Percentiles rank a stretch among this genome's conserved stretches.
These are phyloP conservation scores for Pholis gunnellus DNA, from an alignment of 2,113 vertebrate genomes.

Conservation along the genomic window DNA sequence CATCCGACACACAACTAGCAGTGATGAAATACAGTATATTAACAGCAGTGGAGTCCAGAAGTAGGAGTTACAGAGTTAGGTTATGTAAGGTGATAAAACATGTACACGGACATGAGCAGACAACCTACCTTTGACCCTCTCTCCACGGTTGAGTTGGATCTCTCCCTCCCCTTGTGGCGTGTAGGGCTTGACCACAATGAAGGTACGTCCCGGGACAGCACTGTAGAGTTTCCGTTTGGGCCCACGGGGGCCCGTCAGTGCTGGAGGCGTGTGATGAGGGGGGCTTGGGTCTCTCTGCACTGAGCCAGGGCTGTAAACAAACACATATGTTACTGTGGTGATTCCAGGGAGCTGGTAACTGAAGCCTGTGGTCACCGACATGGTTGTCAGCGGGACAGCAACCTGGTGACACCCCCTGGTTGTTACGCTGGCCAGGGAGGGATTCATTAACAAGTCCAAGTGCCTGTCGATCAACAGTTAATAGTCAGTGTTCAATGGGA, in stretches of 20 bases:
- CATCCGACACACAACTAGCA: not conserved
- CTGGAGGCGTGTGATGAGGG: constrained; percentile 83
- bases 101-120: not conserved
- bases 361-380: constrained; percentile 86
- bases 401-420: constrained; percentile 73
- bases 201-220: constrained; percentile 94
- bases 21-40: constrained; percentile 13
- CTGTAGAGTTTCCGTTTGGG: constrained; percentile 98
- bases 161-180: constrained; percentile 93
- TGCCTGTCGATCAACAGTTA: constrained; percentile 63
- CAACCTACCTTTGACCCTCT: constrained; percentile 94
- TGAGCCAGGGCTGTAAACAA: constrained; percentile 95
- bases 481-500: constrained; percentile 69
- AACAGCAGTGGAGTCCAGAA: not conserved
- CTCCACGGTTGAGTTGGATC: constrained; percentile 95
- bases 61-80: not conserved
- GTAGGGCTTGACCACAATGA: constrained; percentile 96
- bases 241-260: constrained; percentile 86
- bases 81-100: not conserved
- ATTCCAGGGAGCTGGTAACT: constrained; percentile 90
- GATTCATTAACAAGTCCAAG: constrained; percentile 66
- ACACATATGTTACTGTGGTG: constrained; percentile 96
- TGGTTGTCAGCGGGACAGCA: constrained; percentile 71
- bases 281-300: constrained; percentile 87
- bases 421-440: constrained; percentile 59